These are phyloP conservation scores for Mareca penelope DNA, from an alignment of 2,797 vertebrate genomes.

Conservation along the genomic window DNA sequence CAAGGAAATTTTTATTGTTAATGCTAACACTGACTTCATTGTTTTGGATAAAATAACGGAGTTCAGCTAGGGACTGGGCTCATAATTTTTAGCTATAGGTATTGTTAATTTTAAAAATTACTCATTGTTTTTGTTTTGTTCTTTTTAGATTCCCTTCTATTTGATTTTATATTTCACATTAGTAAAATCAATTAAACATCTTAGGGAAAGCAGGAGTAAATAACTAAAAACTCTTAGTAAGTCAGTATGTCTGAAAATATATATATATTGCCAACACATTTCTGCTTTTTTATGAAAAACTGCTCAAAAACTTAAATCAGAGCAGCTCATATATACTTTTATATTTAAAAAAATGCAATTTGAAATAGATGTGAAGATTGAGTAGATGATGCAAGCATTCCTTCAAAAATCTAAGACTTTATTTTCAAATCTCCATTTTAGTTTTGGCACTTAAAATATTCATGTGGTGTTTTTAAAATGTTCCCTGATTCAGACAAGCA, in stretches of 20 bases:
- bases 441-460: slow-evolving; percentile 52
- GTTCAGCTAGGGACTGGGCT: not conserved
- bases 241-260: not conserved
- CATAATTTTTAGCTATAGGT: not conserved
- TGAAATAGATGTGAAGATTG: not conserved
- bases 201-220: not conserved
- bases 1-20: slow-evolving; percentile 11
- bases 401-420: not conserved
- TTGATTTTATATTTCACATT: not conserved
- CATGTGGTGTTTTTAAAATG: slow-evolving; percentile 66
- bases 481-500: slow-evolving; percentile 45
- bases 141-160: not conserved
- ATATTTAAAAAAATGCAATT: not conserved
- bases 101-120: not conserved
- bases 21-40: not conserved
- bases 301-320: not conserved
- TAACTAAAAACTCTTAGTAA: not conserved
- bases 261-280: not conserved
- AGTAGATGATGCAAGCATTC: not conserved
- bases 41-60: slow-evolving; percentile 1
- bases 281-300: not conserved
- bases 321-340: not conserved
- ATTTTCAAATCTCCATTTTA: slow-evolving; percentile 25
- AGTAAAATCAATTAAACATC: not conserved
- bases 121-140: not conserved